Base-by-base conservation (phyloP, 2,888 invertebrate genomes). In the Himalopsyche tibetana region DNA sequence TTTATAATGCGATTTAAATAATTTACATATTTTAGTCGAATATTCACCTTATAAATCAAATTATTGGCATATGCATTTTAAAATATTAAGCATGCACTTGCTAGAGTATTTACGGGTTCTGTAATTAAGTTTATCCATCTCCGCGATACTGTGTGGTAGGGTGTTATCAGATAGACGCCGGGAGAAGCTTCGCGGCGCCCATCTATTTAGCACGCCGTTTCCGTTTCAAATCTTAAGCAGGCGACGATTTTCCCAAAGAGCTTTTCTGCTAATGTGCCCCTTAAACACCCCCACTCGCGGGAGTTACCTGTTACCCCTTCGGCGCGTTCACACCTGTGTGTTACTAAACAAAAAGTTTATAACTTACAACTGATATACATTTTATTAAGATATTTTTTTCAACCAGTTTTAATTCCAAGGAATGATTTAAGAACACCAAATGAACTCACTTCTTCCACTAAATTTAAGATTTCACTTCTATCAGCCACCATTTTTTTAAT, bases 181-280 rank as follows among this genome's bases (percentile, higher is more conserved):
- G 80, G 84, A 79, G 45, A 55, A 63, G 79, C 55, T 19, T 74
- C 69, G 51, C 45, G 84, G 51, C 55, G 80, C 40, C 63, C 83
- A 83, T 84, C 82, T 85, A 83, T 85, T 85, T 84, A 85, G 82
- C 85, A 82, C 63, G 80, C 82, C 83, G 85, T 85, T 83, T 87
- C 84, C 87, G 83, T 85, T 87, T 84, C 86, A 82, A 86, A 84
- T 87, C 84, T 85, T 84, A 84, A 88, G 85, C 85, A 88, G 84
- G 83, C 86, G 85, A 86, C 82, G 85, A 86, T 87, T 87, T 87
- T 87, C 86, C 86, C 83, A 85, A 86, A 88, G 84, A 86, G 84
- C 85, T 86, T 85, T 83, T 84, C 86, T 83, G 69, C 86, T 86
- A 85, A 86, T 86, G 88, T 86, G 85, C 85, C 45, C 80, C 80